These are phyloP conservation scores for Netelia virgata DNA, from an alignment of 2,888 invertebrate genomes.

Conservation along the genomic window DNA sequence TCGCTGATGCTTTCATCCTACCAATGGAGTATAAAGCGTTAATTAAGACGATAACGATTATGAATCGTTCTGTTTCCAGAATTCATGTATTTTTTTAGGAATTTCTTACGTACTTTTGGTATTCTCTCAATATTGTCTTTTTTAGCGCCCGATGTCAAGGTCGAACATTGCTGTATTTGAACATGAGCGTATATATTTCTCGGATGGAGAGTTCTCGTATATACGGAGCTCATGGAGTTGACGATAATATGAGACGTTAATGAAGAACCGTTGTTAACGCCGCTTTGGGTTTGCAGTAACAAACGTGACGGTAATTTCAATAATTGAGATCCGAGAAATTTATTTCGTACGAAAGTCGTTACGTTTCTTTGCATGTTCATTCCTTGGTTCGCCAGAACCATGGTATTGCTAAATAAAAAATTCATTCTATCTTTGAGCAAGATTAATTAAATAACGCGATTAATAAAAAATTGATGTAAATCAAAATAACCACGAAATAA, in stretches of 20 bases:
- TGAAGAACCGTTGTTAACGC: neutral
- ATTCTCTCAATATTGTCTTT: conserved; percentile 8
- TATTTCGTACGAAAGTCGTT: conserved; percentile 29
- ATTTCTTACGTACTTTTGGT: conserved; percentile 37
- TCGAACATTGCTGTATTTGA: conserved; percentile 26
- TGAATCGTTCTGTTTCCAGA: neutral
- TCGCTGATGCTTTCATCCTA: conserved; percentile 10
- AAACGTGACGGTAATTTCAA: neutral
- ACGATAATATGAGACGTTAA: conserved; percentile 3
- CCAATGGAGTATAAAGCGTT: neutral
- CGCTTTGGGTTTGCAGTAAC: neutral
- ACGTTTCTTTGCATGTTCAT: conserved; percentile 30
- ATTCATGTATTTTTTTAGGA: neutral
- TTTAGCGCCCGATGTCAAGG: conserved; percentile 23
- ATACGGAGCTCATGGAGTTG: conserved; percentile 30
- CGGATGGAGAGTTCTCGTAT: conserved; percentile 30
- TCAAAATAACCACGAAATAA: neutral
- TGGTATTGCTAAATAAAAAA: conserved; percentile 27
- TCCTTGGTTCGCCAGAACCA: conserved; percentile 40
- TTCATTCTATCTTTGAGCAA: neutral
- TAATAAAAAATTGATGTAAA: neutral
- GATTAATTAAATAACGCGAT: neutral
- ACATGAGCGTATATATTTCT: conserved; percentile 39
- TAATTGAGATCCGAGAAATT: conserved; percentile 26
- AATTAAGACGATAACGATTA: neutral